A percentile compares a stretch with the other conserved stretches of the same genome.
These are phyloP conservation scores for Sipunculus nudus DNA, from an alignment of 2,888 invertebrate genomes.

Conservation along the genomic window DNA sequence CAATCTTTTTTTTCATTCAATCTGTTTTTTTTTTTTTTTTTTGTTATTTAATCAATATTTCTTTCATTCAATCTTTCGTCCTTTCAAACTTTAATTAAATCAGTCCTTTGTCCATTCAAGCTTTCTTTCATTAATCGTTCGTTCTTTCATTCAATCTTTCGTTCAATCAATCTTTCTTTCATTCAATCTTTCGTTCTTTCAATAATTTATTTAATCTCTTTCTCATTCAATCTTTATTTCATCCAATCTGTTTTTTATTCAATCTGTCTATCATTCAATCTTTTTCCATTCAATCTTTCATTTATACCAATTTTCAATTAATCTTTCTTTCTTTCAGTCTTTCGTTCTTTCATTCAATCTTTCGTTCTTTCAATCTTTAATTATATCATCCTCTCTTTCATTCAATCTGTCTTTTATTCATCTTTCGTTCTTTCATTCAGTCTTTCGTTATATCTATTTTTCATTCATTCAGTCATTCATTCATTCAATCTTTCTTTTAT, in stretches of 20 bases:
- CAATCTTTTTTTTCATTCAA: no score
- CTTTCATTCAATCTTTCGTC: no score
- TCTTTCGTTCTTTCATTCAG: neutral
- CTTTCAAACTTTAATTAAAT: neutral
- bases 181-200: constrained; percentile 1
- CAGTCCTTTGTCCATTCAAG: neutral
- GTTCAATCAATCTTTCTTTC: neutral
- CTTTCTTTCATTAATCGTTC: neutral
- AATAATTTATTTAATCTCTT: constrained; percentile 1
- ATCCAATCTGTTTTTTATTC: no score
- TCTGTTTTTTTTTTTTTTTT: no score
- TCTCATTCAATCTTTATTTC: no score
- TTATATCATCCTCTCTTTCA: constrained; percentile 2
- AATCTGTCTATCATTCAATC: no score
- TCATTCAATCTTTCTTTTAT: no score
- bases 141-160: no score
- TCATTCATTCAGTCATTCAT: neutral
- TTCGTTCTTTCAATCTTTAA: neutral
- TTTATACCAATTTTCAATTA: constrained; percentile 5
- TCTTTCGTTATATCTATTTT: neutral
- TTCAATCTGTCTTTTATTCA: neutral
- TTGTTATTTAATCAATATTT: no score
- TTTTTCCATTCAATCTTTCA: no score
- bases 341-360: no score
- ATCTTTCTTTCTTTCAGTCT: no score